These are phyloP conservation scores for Osedax fenrisi DNA, from an alignment of 2,888 invertebrate species.

Conservation along the genomic window DNA sequence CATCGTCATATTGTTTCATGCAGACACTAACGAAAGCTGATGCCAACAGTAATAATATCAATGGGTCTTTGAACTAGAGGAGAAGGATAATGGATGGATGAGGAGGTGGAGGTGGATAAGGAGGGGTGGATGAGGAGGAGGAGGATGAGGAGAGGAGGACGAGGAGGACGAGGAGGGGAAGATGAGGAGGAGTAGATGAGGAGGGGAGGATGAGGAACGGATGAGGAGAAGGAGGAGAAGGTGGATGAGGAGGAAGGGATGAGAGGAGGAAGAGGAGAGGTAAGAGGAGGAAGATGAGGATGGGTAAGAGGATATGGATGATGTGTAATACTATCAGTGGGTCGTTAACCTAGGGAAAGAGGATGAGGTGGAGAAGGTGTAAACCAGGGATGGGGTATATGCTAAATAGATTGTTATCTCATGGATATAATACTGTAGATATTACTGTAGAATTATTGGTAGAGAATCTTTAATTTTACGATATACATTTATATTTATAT, in stretches of 20 bases:
- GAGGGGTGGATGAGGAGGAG: neutral
- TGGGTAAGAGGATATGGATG: neutral
- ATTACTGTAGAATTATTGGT: too few relatives aligned
- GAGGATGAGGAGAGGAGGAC: neutral
- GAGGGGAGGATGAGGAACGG: neutral
- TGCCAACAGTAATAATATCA: constrained; percentile 79
- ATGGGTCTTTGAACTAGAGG: constrained; percentile 82
- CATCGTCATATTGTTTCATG: constrained; percentile 95
- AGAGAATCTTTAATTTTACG: too few relatives aligned
- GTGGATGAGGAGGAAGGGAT: neutral
- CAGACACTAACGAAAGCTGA: constrained; percentile 85
- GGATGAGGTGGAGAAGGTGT: neutral
- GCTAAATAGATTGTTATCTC: neutral
- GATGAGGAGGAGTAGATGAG: neutral
- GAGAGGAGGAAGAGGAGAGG: neutral
- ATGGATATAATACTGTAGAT: too few relatives aligned
- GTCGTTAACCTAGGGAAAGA: neutral
- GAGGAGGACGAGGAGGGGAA: neutral
- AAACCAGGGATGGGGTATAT: neutral
- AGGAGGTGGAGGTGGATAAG: neutral
- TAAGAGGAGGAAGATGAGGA: neutral
- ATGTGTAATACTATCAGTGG: too few relatives aligned
- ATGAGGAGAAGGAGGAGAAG: neutral
- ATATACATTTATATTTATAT: too few relatives aligned
- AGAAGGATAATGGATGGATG: constrained; percentile 31